Percentiles rank a stretch among this genome's conserved stretches.
Evolutionary conservation across 2,113 vertebrate genomes (phyloP).

Genomic region (Aptenodytes forsteri): DNA sequence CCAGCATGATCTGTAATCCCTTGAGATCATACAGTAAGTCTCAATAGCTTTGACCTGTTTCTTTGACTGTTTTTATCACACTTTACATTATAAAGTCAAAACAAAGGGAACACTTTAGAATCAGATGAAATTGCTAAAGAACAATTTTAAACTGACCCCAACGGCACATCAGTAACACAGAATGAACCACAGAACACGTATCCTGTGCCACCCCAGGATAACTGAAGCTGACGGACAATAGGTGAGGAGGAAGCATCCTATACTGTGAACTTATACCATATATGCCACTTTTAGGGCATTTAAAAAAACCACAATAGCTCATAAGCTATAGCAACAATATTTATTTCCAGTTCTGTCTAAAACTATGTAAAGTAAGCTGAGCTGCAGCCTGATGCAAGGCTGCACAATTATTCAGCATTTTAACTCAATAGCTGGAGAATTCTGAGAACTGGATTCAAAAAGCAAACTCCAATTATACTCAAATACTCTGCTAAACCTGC

Average conservation of each 20-base stretch:
- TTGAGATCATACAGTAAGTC: not conserved
- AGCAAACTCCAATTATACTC: not conserved
- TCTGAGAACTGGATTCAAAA: not conserved
- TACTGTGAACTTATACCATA: not conserved
- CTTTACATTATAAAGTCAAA: not conserved
- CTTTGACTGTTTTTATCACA: not conserved
- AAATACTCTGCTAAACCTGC: not conserved
- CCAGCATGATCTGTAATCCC: no score
- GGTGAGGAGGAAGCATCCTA: not conserved
- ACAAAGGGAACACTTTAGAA: not conserved
- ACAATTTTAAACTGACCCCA: not conserved
- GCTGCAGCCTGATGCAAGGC: not conserved
- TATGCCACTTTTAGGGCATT: not conserved
- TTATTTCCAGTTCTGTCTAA: not conserved
- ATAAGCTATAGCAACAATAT: not conserved
- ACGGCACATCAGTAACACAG: not conserved
- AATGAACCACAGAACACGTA: rapidly evolving
- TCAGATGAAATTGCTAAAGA: not conserved
- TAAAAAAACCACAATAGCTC: not conserved
- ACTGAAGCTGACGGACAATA: not conserved
- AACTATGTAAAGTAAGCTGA: not conserved
- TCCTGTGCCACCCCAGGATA: not conserved
- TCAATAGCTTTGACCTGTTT: not conserved
- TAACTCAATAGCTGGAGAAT: not conserved
- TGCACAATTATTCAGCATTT: not conserved